Evolutionary conservation across 1,140 invertebrate species (phyloP).

Genomic region (Tyrophagus putrescentiae): DNA sequence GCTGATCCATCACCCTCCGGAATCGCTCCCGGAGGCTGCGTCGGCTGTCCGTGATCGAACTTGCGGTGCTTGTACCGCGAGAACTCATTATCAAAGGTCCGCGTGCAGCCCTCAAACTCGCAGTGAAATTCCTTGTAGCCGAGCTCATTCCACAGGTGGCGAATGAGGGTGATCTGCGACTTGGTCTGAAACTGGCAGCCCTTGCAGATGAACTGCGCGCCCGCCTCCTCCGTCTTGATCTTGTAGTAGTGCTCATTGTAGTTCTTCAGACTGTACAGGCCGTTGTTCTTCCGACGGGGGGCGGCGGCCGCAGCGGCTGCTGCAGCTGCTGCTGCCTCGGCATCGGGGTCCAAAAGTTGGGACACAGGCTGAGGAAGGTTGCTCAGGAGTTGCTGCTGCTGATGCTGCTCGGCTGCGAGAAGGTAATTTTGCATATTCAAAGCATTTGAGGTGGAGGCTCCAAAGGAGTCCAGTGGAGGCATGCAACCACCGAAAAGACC

Average conservation of each 20-base stretch:
- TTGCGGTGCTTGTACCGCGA: constrained; percentile 12
- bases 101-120: neutral
- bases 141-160: constrained; percentile 9
- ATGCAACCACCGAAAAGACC: too few relatives aligned
- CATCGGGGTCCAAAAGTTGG: too few relatives aligned
- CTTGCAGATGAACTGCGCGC: constrained; percentile 13
- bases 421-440: too few relatives aligned
- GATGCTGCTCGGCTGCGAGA: too few relatives aligned
- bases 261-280: constrained; percentile 18
- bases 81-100: constrained; percentile 15
- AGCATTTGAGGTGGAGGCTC: too few relatives aligned
- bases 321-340: neutral
- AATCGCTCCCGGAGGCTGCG: neutral
- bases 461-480: too few relatives aligned
- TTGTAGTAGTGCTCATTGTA: neutral
- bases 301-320: neutral
- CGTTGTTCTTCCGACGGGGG: neutral
- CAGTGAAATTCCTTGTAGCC: constrained; percentile 12
- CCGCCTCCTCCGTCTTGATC: neutral
- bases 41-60: neutral
- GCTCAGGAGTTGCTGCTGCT: neutral
- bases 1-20: neutral
- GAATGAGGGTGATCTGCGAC: constrained; percentile 13
- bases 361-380: too few relatives aligned
- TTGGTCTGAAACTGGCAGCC: neutral